Evolutionary conservation across 2,797 vertebrate species (phyloP).

Genomic region (Molossus molossus): DNA sequence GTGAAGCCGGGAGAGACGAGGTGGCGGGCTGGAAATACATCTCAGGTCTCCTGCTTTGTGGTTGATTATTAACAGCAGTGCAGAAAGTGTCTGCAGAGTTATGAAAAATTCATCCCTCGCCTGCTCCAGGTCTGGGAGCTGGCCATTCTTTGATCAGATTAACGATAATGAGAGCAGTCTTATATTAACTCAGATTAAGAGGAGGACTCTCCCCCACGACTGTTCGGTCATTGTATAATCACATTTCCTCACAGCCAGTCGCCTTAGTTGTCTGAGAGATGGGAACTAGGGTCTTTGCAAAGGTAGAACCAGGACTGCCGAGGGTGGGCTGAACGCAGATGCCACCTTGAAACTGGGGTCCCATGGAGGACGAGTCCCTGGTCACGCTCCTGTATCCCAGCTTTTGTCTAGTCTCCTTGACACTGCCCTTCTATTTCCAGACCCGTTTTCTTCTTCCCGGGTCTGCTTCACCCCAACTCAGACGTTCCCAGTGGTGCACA

Average conservation of each 20-base stretch:
- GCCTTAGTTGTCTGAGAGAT: not conserved
- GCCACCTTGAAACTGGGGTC: not conserved
- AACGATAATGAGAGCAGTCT: constrained; percentile 73
- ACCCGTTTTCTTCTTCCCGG: not conserved
- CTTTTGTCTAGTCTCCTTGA: not conserved
- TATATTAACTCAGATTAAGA: constrained; percentile 78
- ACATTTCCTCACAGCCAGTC: constrained; percentile 42
- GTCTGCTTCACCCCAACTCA: not conserved
- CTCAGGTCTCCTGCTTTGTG: constrained; percentile 59
- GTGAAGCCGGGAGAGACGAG: not conserved
- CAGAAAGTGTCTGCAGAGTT: constrained; percentile 78
- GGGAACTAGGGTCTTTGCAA: not conserved
- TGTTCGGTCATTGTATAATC: constrained; percentile 7
- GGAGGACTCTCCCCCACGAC: constrained; percentile 6
- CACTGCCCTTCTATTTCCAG: not conserved
- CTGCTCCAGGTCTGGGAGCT: constrained; percentile 73
- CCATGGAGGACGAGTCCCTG: not conserved
- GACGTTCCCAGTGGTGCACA: not conserved
- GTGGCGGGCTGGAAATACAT: constrained; percentile 25
- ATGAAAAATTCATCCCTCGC: constrained; percentile 83
- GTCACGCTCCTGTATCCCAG: not conserved
- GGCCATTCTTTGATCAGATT: constrained; percentile 81
- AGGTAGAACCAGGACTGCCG: not conserved
- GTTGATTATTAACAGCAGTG: constrained; percentile 76
- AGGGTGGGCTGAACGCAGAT: not conserved